These are phyloP conservation scores for Lapara coniferarum DNA, from an alignment of 2,888 invertebrate genomes.

Conservation along the genomic window DNA sequence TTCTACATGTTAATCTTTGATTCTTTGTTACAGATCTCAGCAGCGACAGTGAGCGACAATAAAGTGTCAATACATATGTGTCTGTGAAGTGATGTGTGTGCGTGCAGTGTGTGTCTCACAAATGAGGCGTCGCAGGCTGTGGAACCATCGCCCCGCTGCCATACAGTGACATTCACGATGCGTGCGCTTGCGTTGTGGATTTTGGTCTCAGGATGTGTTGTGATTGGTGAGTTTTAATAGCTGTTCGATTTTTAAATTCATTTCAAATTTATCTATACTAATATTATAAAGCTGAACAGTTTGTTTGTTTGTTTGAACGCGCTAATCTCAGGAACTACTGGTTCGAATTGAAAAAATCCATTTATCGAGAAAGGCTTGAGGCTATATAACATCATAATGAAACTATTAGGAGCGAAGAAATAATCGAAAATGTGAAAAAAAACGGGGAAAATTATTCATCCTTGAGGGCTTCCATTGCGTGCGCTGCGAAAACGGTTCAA, in stretches of 20 bases:
- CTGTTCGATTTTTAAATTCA: not conserved
- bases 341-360: too few species aligned
- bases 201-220: constrained; percentile 57
- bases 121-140: constrained; percentile 73
- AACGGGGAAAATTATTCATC: too few species aligned
- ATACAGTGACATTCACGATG: constrained; percentile 65
- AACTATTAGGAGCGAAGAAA: too few species aligned
- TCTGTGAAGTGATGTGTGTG: constrained; percentile 54
- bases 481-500: too few species aligned
- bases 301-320: too few species aligned
- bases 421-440: too few species aligned
- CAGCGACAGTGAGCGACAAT: constrained; percentile 33
- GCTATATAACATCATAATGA: too few species aligned
- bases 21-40: constrained; percentile 37
- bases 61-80: constrained; percentile 41
- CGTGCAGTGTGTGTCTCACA: constrained; percentile 56
- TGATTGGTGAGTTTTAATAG: constrained; percentile 51
- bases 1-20: not conserved
- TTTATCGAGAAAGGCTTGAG: too few species aligned
- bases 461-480: too few species aligned
- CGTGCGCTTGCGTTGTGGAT: constrained; percentile 50
- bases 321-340: too few species aligned
- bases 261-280: too few species aligned
- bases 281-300: too few species aligned
- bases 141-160: constrained; percentile 43